Base-by-base conservation (phyloP, 2,797 vertebrate species). In the Helicolenus hilgendorfi region DNA sequence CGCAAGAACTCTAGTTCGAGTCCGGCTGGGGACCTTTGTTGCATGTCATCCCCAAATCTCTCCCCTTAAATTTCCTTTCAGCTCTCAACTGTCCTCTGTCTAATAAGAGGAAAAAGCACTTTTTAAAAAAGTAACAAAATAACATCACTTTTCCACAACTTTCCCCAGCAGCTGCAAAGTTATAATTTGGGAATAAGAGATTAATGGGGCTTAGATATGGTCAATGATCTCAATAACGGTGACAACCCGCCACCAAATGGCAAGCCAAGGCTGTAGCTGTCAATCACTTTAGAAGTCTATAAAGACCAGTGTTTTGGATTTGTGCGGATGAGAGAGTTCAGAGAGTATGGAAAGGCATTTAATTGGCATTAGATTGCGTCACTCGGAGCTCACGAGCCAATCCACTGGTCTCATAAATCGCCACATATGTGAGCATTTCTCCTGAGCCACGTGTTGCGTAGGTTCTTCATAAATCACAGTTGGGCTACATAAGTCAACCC, bases 141-240 rank as follows among this genome's bases (percentile, higher is more conserved):
- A 68, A 15, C 29, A 11, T 3, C 10, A 36, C 45, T 72, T 79
- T 69, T 27, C 76, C 8, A 11, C 8, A 63, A 91, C 72, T 83
- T 84, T 84, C 38, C 45, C 59, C 13, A 20, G 72, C 10, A 0
- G 31, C 41, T 27, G 53, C 27, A 72, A 27, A 72, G 67, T 83
- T 59, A 41, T 75, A 83, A 84, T 86, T 91, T 76, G 3, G n/a
- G 60, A 72, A 76, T 68, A 10, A 68, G 63, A 92, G 95, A 91
- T 94, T 89, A 95, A 86, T 4, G 14, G 70, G 79, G 94, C 64
- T 96, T 95, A 94, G 90, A 91, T 89, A 94, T 81, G 88, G 91
- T 86, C 85, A 90, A 78, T 87, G 93, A 91, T 85, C 86, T 67
- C 91, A 84, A 65, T 91, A 90, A 95, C 81, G 79, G 77, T 58